phyloP scores from a whole-genome alignment of 2,888 invertebrate genomes.

The Tenodera sinensis region DNA sequence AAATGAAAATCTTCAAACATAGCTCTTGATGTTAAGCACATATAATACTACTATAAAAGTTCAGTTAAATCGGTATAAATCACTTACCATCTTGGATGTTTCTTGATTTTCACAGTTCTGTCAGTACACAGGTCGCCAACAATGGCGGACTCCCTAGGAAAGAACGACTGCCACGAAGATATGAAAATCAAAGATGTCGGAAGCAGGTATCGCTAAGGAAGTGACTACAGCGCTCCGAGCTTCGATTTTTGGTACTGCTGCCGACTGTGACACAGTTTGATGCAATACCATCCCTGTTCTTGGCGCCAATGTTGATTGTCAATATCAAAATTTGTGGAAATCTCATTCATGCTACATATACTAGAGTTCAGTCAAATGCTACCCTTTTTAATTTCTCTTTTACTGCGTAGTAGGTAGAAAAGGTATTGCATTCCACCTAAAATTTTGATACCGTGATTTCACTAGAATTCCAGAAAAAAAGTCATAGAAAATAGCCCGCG shows the following conservation, averaged over 20 bases:
- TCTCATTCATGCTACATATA: no score
- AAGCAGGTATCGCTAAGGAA: not conserved
- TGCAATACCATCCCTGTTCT: not conserved
- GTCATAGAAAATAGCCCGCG: no score
- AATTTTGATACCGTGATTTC: no score
- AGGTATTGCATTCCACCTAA: no score
- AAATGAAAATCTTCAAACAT: not conserved
- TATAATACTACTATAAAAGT: not conserved
- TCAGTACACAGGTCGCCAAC: constrained; percentile 74
- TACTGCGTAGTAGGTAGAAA: no score
- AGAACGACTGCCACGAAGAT: constrained; percentile 43
- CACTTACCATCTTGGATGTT: constrained; percentile 81
- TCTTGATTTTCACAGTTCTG: constrained; percentile 68
- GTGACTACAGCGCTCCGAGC: not conserved
- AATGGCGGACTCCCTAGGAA: constrained; percentile 84
- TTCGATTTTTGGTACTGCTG: constrained; percentile 45
- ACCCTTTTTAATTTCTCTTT: no score
- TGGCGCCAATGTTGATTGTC: not conserved
- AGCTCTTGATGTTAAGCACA: not conserved
- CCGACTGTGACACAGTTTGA: not conserved
- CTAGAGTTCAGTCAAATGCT: no score
- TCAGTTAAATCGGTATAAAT: constrained; percentile 30
- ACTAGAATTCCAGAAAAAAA: no score
- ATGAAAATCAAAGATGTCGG: not conserved
- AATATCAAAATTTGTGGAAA: no score